Base-by-base conservation (phyloP, 2,797 vertebrate genomes). In the Geotrypetes seraphini region DNA sequence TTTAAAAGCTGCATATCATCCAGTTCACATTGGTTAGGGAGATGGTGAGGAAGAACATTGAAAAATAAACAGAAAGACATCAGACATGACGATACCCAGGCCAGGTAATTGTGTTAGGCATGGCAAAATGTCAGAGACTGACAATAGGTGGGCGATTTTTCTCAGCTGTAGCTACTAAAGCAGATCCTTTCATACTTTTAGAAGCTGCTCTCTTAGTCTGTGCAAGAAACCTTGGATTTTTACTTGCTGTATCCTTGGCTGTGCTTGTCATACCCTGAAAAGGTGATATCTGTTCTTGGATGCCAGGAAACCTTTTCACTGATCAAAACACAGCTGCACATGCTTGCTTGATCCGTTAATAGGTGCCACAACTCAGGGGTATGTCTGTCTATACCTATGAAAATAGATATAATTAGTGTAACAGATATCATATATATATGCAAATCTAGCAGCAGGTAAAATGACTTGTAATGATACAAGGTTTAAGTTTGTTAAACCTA, bases 281-380 rank as follows among this genome's bases (percentile, higher is more conserved):
- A 77, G 73, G 75, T 66, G 75, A 71, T 79, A 79, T 75, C 49
- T 67, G 70, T 46, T 60, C 60, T 65, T 0, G 1, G 51, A 42
- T 76, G 77, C 77, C 78, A 81, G 51, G 57, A 74, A 78, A 52
- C 57, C 58, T 67, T 71, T 78, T 53, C 10, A 34, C 59, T 62
- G 63, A 81, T 84, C 82, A 84, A 76, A 85, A 85, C 81, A 84
- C 82, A 85, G 81, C 77, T 84, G 81, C 51, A 52, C 21, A 33
- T 53, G 43, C 65, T 68, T 13, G 14, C 29, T 48, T 58, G 65
- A 63, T 66, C 60, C 60, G 59, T 67, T 78, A 73, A 76, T 32
- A 70, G 63, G 63, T 60, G 63, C 66, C 63, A 57, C 57, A 51
- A 35, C 60, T 49, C 55, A 8, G 31, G 64, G 59, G 9, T 63